These are phyloP conservation scores for Romanogobio albipinnatus DNA, from an alignment of 2,113 vertebrate species.

Conservation along the genomic window DNA sequence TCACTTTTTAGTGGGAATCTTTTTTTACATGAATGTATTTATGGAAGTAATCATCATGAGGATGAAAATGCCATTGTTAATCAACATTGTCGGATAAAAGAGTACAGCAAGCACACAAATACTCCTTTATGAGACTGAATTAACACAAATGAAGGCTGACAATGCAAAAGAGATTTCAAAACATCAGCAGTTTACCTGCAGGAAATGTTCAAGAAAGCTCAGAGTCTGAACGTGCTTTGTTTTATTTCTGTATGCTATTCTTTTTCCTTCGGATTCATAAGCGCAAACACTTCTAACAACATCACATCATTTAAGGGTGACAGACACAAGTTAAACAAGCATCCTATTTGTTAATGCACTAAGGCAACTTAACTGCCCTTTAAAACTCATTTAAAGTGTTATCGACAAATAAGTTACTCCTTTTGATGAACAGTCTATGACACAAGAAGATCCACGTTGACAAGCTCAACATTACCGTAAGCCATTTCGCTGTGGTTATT, in stretches of 20 bases:
- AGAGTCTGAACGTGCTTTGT: background rate
- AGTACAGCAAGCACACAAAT: too few species aligned
- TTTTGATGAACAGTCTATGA: constrained; percentile 12
- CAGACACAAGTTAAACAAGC: background rate
- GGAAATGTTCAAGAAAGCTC: background rate
- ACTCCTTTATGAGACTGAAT: background rate
- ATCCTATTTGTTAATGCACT: constrained; percentile 11
- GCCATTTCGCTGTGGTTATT: constrained; percentile 28
- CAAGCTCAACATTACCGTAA: constrained; percentile 17
- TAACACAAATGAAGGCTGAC: constrained; percentile 11
- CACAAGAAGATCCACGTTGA: background rate
- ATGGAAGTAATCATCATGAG: background rate
- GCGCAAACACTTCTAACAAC: background rate
- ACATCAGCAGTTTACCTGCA: constrained; percentile 4
- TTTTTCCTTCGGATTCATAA: background rate
- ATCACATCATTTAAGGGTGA: constrained; percentile 23
- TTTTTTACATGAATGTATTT: constrained; percentile 32
- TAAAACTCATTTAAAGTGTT: constrained; percentile 7
- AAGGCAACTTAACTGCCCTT: background rate
- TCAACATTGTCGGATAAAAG: background rate
- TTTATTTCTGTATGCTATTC: background rate
- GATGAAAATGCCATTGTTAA: constrained; percentile 7
- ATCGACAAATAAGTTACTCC: constrained; percentile 5
- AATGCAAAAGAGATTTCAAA: background rate
- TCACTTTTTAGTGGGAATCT: too few species aligned